A percentile compares a stretch with the other conserved stretches of the same genome.
These are phyloP conservation scores for Thecocarcelia acutangulata DNA, from an alignment of 2,888 invertebrate genomes.

Conservation along the genomic window DNA sequence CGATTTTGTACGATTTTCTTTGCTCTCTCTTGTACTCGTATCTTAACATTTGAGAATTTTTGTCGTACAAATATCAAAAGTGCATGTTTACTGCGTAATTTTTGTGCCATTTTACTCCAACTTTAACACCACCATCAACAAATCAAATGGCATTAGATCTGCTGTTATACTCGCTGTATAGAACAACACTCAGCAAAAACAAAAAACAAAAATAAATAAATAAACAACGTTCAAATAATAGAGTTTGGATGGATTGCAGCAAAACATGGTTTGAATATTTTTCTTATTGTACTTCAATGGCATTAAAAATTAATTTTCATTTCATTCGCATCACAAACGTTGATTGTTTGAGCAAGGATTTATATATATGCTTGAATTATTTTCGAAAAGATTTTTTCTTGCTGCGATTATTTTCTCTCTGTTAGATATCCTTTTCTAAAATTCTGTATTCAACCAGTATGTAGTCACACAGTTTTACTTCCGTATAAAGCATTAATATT, in stretches of 20 bases:
- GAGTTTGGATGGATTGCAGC: background rate
- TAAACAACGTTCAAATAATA: background rate
- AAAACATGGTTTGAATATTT: conserved; percentile 23
- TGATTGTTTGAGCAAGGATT: conserved; percentile 51
- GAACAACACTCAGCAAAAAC: too few relatives aligned
- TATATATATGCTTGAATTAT: conserved; percentile 46
- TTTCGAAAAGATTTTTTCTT: conserved; percentile 19
- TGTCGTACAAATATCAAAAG: too few relatives aligned
- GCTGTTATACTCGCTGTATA: too few relatives aligned
- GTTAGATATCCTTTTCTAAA: background rate
- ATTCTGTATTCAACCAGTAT: conserved; percentile 5
- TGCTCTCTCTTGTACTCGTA: too few relatives aligned
- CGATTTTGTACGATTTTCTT: too few relatives aligned
- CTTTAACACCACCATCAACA: too few relatives aligned
- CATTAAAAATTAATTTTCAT: conserved; percentile 43
- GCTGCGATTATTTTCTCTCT: background rate
- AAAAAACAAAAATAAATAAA: background rate
- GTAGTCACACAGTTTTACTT: background rate
- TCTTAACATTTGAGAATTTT: too few relatives aligned
- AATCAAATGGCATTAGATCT: too few relatives aligned
- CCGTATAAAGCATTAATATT: background rate
- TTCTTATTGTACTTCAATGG: conserved; percentile 17
- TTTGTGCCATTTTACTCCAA: too few relatives aligned
- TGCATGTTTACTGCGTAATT: too few relatives aligned
- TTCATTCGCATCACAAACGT: conserved; percentile 8